Conservation (phyloP, 2,113 vertebrate genomes). For the Sapayoa aenigma region DNA sequence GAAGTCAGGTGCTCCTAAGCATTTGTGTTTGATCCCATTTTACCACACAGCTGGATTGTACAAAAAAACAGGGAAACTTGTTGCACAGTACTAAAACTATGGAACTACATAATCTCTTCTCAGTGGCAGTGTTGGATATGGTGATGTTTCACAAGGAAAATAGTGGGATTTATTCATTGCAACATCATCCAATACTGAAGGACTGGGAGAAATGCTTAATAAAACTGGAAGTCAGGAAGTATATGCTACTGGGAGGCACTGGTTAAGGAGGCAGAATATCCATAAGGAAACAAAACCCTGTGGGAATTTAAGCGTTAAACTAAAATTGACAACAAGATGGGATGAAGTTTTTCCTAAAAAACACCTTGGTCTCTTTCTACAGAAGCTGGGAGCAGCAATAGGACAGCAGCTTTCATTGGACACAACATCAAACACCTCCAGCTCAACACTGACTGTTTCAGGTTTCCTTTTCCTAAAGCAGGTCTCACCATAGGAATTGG, state of each 20-base stretch:
- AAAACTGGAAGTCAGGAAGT: neutral
- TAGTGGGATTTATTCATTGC: neutral
- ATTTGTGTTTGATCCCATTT: neutral
- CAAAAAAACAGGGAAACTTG: neutral
- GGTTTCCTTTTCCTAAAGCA: neutral
- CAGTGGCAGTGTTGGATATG: neutral
- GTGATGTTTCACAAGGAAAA: neutral
- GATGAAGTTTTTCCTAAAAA: neutral
- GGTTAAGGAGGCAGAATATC: neutral
- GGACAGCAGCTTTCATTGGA: fast-evolving
- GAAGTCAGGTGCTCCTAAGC: neutral
- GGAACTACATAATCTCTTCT: neutral
- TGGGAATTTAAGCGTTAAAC: neutral
- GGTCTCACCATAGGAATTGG: neutral
- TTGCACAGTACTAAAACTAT: neutral
- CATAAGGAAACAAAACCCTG: neutral
- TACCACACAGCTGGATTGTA: neutral
- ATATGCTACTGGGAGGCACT: neutral
- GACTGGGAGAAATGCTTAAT: neutral
- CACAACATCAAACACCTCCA: neutral
- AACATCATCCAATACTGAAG: neutral
- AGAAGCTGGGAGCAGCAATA: neutral
- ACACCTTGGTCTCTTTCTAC: neutral
- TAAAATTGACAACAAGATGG: neutral
- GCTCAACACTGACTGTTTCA: neutral